A percentile compares a stretch with the other conserved stretches of the same genome.
phyloP scores from a whole-genome alignment of 2,888 invertebrate species.

The Eustalomyia histrio region DNA sequence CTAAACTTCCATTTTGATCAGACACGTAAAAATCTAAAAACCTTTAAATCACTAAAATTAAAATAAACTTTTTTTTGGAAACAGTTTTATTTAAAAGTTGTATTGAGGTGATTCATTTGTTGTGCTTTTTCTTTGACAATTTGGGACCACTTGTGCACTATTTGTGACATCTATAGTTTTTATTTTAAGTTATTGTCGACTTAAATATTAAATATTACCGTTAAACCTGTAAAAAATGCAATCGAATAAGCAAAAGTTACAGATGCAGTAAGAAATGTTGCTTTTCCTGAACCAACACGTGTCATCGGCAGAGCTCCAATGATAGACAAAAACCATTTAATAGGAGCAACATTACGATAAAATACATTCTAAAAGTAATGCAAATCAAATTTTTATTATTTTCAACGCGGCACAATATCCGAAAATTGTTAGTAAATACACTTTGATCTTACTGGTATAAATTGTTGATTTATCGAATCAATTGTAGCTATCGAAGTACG shows the following conservation, averaged over 20 bases:
- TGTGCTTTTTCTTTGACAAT: too few relatives aligned
- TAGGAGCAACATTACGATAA: slow-evolving; percentile 80
- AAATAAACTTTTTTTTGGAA: too few relatives aligned
- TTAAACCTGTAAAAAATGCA: slow-evolving; percentile 80
- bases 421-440: not conserved
- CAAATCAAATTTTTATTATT: not conserved
- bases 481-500: slow-evolving; percentile 72
- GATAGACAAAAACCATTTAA: slow-evolving; percentile 80
- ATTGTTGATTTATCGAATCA: slow-evolving; percentile 71
- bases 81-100: too few relatives aligned
- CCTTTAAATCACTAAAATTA: too few relatives aligned
- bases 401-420: not conserved
- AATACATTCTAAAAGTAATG: slow-evolving; percentile 76
- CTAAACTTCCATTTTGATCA: too few relatives aligned
- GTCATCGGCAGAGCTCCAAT: slow-evolving; percentile 84
- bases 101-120: too few relatives aligned
- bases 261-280: slow-evolving; percentile 80
- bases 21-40: too few relatives aligned
- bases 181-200: too few relatives aligned
- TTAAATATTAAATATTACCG: slow-evolving; percentile 70
- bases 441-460: slow-evolving; percentile 70
- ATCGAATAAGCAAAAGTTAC: slow-evolving; percentile 83
- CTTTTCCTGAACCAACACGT: slow-evolving; percentile 80
- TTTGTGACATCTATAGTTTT: too few relatives aligned
- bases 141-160: too few relatives aligned